These are phyloP conservation scores for Chlorospingus flavigularis DNA, from an alignment of 2,797 vertebrate species.

Conservation along the genomic window DNA sequence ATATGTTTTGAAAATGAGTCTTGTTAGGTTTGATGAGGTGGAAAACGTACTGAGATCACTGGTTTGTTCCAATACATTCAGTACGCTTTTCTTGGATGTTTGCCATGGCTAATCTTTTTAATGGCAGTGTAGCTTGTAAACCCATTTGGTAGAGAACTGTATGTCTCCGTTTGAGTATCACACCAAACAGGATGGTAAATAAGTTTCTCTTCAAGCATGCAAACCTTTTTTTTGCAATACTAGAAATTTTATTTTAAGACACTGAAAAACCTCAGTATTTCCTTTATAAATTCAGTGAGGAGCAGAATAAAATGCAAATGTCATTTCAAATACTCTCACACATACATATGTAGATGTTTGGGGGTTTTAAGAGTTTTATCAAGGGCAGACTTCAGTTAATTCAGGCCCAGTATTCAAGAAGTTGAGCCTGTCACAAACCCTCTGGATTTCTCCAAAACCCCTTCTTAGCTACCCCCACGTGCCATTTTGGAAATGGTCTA, in stretches of 20 bases:
- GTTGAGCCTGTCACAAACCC: neutral
- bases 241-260: slow-evolving; percentile 38
- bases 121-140: slow-evolving; percentile 80
- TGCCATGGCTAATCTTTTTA: slow-evolving; percentile 87
- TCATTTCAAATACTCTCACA: neutral
- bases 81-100: slow-evolving; percentile 77
- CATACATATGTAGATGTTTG: neutral
- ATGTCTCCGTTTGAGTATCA: slow-evolving; percentile 38
- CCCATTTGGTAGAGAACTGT: slow-evolving; percentile 64
- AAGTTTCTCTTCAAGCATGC: slow-evolving; percentile 68
- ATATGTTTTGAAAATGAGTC: slow-evolving; percentile 81
- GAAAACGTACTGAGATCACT: slow-evolving; percentile 80
- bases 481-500: neutral
- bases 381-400: neutral
- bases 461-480: neutral
- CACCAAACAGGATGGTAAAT: slow-evolving; percentile 66
- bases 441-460: neutral
- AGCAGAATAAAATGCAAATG: neutral
- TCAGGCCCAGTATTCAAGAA: neutral
- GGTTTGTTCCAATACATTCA: slow-evolving; percentile 80
- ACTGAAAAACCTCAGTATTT: neutral
- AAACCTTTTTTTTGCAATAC: slow-evolving; percentile 32
- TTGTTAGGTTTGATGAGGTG: slow-evolving; percentile 85
- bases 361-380: neutral
- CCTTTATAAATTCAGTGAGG: neutral